Conservation (phyloP, 2,797 vertebrate genomes). For the Micrastur ruficollis region DNA sequence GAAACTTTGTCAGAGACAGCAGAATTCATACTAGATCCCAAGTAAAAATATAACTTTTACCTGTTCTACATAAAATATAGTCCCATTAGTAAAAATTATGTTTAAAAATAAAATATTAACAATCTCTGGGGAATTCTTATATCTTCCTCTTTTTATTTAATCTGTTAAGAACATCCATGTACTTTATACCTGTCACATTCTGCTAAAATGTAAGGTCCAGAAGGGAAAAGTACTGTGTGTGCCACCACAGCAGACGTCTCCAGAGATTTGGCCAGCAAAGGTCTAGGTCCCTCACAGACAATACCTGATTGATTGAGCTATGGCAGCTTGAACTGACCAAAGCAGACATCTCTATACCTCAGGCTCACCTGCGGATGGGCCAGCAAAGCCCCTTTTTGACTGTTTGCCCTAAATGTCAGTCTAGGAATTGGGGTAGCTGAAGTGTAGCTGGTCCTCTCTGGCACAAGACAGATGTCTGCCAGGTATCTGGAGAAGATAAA, state of each 20-base stretch:
- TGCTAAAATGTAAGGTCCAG: not conserved
- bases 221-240: not conserved
- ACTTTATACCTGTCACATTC: too few relatives aligned
- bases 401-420: not conserved
- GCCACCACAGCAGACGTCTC: not conserved
- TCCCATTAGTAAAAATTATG: not conserved
- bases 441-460: not conserved
- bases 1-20: not conserved
- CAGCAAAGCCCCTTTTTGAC: not conserved
- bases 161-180: not conserved
- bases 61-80: not conserved
- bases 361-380: not conserved
- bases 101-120: not conserved
- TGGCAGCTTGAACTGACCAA: not conserved
- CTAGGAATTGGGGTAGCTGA: not conserved
- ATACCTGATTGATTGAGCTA: fast-evolving
- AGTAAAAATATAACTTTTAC: not conserved
- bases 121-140: not conserved
- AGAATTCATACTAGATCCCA: not conserved
- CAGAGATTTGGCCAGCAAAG: not conserved
- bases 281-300: not conserved
- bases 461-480: not conserved
- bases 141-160: not conserved
- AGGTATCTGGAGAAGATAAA: not conserved
- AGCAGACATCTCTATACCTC: not conserved